Evolutionary conservation across 2,888 invertebrate genomes (phyloP), one percentile per base, ranked within the genome.

Genomic region (Osmoderma eremita): DNA sequence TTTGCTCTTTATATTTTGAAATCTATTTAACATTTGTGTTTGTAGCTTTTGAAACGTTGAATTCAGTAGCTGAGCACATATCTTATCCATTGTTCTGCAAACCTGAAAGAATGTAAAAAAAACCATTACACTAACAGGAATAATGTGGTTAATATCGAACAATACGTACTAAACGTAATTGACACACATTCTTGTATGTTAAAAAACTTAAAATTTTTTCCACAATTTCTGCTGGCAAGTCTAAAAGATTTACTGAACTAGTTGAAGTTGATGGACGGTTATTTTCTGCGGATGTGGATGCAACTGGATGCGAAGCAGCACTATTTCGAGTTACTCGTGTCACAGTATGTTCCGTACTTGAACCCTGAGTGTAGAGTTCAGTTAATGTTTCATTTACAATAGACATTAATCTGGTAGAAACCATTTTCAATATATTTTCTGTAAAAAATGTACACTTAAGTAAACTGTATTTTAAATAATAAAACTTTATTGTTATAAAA

Each of bases 1-100:
- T 84, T 93, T 93, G 30, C 92, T 88, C 83, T 96, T 96, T 71
- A 96, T 94, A 53, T 88, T 87, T 82, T 94, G 94, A 82, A 95
- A 95, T 77, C 93, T 87, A 79, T 90, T 88, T 65, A 91, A 84
- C 88, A 95, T 94, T 79, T 92, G 91, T 73, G 91, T 91, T 84
- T 95, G 95, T 45, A 95, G 86, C 74, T 89, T 88, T 79, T 91
- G 90, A 84, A 97, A 96, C 58, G 94, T 93, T 42, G 90, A 90
- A 82, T 95, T 96, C 69, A 97, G 83, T 71, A 92, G 86, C 63
- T 88, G 86, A 76, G 92, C 91, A 80, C 94, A 93, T 71, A 93
- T 85, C 71, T 88, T 87, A 81, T 96, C 93, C 84, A 95, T 90
- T 75, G 88, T 88, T 67, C 88, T 88, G 72, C 91, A 94, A 45